phyloP scores from a whole-genome alignment of 2,113 vertebrate genomes.

The Chamaea fasciata region DNA sequence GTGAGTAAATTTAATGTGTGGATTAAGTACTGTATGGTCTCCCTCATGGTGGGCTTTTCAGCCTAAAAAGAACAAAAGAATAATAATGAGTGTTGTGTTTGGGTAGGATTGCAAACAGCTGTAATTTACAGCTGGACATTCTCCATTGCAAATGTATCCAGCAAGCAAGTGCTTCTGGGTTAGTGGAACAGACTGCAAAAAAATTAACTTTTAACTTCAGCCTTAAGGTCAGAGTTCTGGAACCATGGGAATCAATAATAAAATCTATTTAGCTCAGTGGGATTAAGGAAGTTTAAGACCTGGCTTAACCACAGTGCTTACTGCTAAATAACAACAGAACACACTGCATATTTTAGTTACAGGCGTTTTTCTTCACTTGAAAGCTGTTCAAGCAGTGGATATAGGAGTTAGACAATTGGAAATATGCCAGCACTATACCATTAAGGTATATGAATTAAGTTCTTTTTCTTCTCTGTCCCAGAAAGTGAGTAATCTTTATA shows the following conservation, averaged over 20 bases:
- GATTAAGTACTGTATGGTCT: neutral
- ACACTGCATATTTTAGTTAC: slow-evolving; percentile 20
- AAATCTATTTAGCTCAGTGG: slow-evolving; percentile 49
- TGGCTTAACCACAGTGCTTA: slow-evolving; percentile 28
- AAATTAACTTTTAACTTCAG: slow-evolving; percentile 46
- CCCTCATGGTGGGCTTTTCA: slow-evolving; percentile 54
- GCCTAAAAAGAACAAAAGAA: slow-evolving; percentile 54
- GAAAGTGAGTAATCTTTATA: neutral
- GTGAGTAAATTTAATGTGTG: slow-evolving; percentile 13
- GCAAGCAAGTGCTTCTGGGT: slow-evolving; percentile 29
- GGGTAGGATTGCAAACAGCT: slow-evolving; percentile 49
- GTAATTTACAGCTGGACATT: slow-evolving; percentile 60
- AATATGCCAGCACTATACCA: neutral
- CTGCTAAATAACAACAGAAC: slow-evolving; percentile 45
- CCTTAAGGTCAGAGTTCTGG: slow-evolving; percentile 44
- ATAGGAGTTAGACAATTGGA: neutral
- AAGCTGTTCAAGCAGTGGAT: neutral
- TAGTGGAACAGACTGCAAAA: slow-evolving; percentile 23
- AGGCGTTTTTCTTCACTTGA: slow-evolving; percentile 21
- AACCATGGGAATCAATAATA: slow-evolving; percentile 41
- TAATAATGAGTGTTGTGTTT: slow-evolving; percentile 49
- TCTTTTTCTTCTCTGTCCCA: neutral
- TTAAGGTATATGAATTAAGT: slow-evolving; percentile 19
- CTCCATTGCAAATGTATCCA: neutral
- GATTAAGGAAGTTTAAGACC: slow-evolving; percentile 53